These are phyloP conservation scores for Rhadina sibilatrix DNA, from an alignment of 2,113 vertebrate genomes.

Conservation along the genomic window DNA sequence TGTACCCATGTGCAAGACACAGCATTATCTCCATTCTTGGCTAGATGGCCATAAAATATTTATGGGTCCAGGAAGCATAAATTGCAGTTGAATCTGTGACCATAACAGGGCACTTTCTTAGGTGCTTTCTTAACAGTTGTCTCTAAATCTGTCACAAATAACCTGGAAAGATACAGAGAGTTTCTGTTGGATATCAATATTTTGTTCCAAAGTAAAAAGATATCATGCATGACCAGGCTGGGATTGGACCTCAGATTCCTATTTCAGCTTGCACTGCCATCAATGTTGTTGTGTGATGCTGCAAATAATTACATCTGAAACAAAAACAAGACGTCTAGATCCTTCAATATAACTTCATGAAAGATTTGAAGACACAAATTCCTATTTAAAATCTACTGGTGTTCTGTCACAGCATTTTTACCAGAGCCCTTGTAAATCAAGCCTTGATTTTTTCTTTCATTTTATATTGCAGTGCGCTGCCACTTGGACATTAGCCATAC, in stretches of 20 bases:
- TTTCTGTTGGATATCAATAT: background rate
- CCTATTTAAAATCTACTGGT: background rate
- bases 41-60: background rate
- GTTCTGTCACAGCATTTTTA: background rate
- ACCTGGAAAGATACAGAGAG: background rate
- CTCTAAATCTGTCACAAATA: background rate
- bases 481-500: background rate
- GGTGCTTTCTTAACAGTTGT: background rate
- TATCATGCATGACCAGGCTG: background rate
- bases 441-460: conserved; percentile 1
- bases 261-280: background rate
- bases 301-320: background rate
- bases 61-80: background rate
- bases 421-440: background rate
- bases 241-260: background rate
- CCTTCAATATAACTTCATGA: background rate
- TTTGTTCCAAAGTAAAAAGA: background rate
- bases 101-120: background rate
- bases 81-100: background rate
- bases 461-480: background rate
- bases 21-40: background rate
- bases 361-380: background rate
- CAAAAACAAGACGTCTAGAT: background rate
- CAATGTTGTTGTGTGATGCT: background rate
- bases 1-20: background rate